A percentile compares a stretch with the other conserved stretches of the same genome.
These are phyloP conservation scores for Halcyon leucocephala DNA, from an alignment of 2,797 vertebrate genomes.

Conservation along the genomic window DNA sequence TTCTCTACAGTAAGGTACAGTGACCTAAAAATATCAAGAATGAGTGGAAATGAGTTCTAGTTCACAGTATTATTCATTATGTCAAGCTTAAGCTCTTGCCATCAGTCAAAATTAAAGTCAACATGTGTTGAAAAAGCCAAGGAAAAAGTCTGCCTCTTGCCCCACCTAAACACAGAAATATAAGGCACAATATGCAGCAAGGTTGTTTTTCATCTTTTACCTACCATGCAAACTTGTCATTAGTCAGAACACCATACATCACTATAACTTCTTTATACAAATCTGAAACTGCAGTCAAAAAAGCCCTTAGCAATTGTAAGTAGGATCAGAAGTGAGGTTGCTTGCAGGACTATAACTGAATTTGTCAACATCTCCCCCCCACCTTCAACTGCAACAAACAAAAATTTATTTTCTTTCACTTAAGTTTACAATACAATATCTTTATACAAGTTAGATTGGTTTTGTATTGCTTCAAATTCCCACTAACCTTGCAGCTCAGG, in stretches of 20 bases:
- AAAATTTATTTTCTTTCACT: background rate
- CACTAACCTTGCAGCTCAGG: constrained; percentile 94
- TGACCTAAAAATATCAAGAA: background rate
- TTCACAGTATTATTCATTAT: background rate
- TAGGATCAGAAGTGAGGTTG: background rate
- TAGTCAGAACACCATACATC: background rate
- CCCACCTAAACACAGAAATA: background rate
- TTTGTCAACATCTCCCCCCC: background rate
- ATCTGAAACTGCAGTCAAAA: background rate
- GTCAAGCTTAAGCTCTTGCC: background rate
- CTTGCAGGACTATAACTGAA: background rate
- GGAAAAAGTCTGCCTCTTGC: background rate
- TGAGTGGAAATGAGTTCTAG: background rate
- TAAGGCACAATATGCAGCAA: background rate
- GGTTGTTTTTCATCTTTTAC: background rate
- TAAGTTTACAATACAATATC: background rate
- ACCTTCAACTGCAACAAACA: background rate
- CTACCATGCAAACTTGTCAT: background rate
- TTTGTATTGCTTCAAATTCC: background rate
- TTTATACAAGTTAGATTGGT: background rate
- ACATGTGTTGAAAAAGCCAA: accelerated
- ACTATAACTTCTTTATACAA: background rate
- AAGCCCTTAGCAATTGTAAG: background rate
- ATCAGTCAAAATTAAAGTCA: background rate
- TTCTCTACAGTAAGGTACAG: background rate